Conservation (phyloP, 2,113 vertebrate genomes). For the Pogona vitticeps region DNA sequence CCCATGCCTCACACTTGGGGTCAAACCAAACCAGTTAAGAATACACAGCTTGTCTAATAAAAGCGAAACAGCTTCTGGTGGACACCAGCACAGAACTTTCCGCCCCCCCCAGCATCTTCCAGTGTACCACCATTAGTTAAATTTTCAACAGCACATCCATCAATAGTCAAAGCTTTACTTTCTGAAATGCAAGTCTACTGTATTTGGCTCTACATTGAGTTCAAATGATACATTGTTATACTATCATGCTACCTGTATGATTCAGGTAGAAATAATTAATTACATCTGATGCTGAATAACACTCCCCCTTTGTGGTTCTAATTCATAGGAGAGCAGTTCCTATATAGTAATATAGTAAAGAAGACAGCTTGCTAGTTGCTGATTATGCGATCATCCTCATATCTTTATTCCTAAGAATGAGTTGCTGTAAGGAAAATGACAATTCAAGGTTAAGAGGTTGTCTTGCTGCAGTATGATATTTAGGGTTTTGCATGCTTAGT, state of each 20-base stretch:
- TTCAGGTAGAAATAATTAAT: background rate
- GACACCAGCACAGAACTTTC: conserved; percentile 24
- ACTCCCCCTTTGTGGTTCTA: background rate
- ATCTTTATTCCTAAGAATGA: background rate
- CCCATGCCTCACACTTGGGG: conserved; percentile 40
- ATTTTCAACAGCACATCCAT: conserved; percentile 33
- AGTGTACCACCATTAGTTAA: conserved; percentile 54
- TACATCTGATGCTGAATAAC: background rate
- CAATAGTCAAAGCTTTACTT: background rate
- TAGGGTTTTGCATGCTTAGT: conserved; percentile 1
- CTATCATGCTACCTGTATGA: background rate
- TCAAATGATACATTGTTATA: background rate
- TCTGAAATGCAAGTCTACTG: conserved; percentile 2
- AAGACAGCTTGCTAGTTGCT: background rate
- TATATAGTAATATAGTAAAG: background rate
- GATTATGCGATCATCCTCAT: background rate
- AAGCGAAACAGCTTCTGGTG: conserved; percentile 60
- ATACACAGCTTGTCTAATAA: conserved; percentile 18
- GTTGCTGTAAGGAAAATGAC: background rate
- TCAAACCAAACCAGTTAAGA: conserved; percentile 43
- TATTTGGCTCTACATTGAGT: conserved; percentile 2
- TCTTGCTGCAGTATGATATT: background rate
- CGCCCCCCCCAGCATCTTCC: conserved; percentile 43
- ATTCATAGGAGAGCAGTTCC: background rate
- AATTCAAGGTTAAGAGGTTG: conserved; percentile 15